Conservation (phyloP, 1,140 invertebrate genomes). For the Matsumurasca onukii region DNA sequence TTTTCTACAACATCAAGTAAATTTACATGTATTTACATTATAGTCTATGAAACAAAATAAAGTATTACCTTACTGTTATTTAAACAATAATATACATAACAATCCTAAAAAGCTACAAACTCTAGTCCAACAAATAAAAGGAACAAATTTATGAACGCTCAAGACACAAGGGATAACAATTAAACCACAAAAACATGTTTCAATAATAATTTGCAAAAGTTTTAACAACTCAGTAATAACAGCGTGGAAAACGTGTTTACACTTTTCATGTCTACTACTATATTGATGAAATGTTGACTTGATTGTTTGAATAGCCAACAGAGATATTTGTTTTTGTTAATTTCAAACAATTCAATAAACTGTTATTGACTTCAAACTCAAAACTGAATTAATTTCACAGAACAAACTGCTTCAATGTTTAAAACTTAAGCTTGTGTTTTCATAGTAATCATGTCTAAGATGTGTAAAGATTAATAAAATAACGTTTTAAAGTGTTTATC, state of each 20-base stretch:
- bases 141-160: neutral
- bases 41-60: conserved; percentile 18
- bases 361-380: neutral
- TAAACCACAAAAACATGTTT: neutral
- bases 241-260: no score
- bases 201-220: neutral
- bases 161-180: neutral
- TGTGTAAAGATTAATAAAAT: neutral
- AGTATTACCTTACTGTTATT: neutral
- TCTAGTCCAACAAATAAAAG: neutral
- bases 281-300: no score
- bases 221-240: neutral
- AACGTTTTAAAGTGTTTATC: neutral
- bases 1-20: neutral
- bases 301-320: no score
- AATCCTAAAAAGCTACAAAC: conserved; percentile 2
- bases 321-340: no score
- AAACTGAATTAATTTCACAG: neutral
- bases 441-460: neutral
- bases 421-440: neutral
- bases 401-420: neutral
- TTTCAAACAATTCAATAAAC: neutral
- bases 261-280: no score
- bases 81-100: neutral
- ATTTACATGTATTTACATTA: conserved; percentile 5